These are phyloP conservation scores for Heliconius ethilla DNA, from an alignment of 2,888 invertebrate genomes.

Conservation along the genomic window DNA sequence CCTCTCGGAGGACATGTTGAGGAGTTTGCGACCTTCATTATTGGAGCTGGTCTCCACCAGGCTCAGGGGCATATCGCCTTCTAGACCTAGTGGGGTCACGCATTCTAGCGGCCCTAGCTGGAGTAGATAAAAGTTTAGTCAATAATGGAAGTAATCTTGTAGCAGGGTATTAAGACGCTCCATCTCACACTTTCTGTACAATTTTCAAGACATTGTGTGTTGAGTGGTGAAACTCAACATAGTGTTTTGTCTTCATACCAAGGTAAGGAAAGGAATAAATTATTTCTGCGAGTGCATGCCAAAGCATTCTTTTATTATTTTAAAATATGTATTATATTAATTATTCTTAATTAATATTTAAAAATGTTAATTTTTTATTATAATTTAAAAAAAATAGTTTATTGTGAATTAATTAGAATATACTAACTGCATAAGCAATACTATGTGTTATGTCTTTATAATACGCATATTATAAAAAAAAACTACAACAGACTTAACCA, in stretches of 20 bases:
- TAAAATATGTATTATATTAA: too few species aligned
- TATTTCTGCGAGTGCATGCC: too few species aligned
- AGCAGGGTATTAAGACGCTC: too few species aligned
- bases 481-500: background rate
- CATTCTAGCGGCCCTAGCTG: conserved; percentile 73
- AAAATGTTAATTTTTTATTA: too few species aligned
- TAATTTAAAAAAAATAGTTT: too few species aligned
- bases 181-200: background rate
- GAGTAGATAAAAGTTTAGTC: background rate
- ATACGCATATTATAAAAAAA: too few species aligned
- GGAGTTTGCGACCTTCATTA: conserved; percentile 64
- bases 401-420: too few species aligned
- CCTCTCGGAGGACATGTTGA: conserved; percentile 71
- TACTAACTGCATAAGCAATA: too few species aligned
- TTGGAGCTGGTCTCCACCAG: conserved; percentile 87
- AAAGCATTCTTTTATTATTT: too few species aligned
- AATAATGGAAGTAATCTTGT: background rate
- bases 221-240: background rate
- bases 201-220: background rate
- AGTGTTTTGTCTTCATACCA: background rate
- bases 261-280: too few species aligned
- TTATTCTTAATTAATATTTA: too few species aligned
- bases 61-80: conserved; percentile 83
- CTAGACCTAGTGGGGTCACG: conserved; percentile 87
- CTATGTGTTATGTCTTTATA: too few species aligned